Conservation (phyloP, 2,797 vertebrate genomes). For the Pangasius larnaudii region DNA sequence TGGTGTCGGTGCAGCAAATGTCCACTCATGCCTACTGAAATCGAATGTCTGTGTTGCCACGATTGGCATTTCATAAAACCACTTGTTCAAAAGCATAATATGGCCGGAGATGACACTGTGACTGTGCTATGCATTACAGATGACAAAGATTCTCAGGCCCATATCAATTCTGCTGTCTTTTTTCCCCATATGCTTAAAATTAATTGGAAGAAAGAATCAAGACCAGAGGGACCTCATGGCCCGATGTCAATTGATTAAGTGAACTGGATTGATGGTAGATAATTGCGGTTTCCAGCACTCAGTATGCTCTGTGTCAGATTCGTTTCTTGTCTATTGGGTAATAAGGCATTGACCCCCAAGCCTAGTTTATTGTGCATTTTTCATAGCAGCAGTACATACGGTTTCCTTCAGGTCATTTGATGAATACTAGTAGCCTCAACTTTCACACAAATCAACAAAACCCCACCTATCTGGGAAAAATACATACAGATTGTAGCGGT, state of each 20-base stretch:
- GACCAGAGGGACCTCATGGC: constrained; percentile 17
- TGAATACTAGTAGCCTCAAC: background rate
- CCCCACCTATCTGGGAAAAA: background rate
- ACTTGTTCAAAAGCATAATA: background rate
- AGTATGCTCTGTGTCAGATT: constrained; percentile 20
- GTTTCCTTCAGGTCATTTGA: constrained; percentile 14
- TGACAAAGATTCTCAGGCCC: background rate
- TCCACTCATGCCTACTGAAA: background rate
- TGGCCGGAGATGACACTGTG: background rate
- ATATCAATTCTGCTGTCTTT: background rate
- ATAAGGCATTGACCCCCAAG: constrained; percentile 4
- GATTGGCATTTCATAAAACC: background rate
- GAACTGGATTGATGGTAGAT: background rate
- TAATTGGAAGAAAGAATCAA: constrained; percentile 24
- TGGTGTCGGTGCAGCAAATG: background rate
- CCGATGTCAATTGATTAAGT: constrained; percentile 31
- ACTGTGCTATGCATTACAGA: background rate
- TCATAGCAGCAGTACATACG: background rate
- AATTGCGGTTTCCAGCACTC: constrained; percentile 25
- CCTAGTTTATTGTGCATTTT: background rate
- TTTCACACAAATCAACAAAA: background rate
- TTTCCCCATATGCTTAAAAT: constrained; percentile 9
- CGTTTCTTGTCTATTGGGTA: constrained; percentile 8
- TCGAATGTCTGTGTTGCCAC: background rate
- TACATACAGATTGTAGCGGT: background rate